Percentiles rank a stretch among this genome's conserved stretches.
These are phyloP conservation scores for Dendrolimus kikuchii DNA, from an alignment of 1,140 invertebrate genomes.

Conservation along the genomic window DNA sequence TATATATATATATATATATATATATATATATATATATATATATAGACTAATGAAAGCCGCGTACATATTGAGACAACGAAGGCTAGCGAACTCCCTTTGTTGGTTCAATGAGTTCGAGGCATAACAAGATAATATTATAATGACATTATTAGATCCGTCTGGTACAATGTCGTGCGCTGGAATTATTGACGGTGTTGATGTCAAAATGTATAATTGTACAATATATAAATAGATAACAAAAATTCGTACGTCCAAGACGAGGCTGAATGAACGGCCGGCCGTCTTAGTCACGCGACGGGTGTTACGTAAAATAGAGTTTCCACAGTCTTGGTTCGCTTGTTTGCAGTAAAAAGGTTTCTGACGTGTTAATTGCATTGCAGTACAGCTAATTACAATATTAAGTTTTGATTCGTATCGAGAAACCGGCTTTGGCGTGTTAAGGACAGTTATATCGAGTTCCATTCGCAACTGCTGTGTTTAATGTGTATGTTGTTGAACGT, in stretches of 20 bases:
- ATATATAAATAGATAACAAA: no score
- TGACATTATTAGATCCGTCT: no score
- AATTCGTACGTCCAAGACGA: constrained; percentile 3
- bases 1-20: no score
- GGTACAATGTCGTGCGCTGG: no score
- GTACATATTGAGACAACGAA: no score
- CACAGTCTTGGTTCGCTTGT: constrained; percentile 44
- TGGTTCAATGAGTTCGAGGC: no score
- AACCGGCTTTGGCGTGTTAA: constrained; percentile 15
- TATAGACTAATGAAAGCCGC: no score
- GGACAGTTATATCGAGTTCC: constrained; percentile 19
- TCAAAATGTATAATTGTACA: no score
- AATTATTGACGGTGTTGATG: no score
- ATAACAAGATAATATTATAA: no score
- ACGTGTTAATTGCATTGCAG: constrained; percentile 57
- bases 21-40: no score
- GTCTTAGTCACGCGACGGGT: constrained; percentile 47
- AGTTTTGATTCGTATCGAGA: constrained; percentile 29
- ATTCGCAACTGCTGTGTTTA: constrained; percentile 7
- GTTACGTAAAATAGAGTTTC: constrained; percentile 55
- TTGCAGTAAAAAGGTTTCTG: constrained; percentile 46
- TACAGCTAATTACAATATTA: constrained; percentile 44
- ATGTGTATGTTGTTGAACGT: constrained; percentile 3
- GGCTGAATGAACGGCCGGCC: constrained; percentile 48
- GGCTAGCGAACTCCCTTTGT: no score